These are phyloP conservation scores for Melospiza melodia DNA, from an alignment of 2,113 vertebrate genomes.

Conservation along the genomic window DNA sequence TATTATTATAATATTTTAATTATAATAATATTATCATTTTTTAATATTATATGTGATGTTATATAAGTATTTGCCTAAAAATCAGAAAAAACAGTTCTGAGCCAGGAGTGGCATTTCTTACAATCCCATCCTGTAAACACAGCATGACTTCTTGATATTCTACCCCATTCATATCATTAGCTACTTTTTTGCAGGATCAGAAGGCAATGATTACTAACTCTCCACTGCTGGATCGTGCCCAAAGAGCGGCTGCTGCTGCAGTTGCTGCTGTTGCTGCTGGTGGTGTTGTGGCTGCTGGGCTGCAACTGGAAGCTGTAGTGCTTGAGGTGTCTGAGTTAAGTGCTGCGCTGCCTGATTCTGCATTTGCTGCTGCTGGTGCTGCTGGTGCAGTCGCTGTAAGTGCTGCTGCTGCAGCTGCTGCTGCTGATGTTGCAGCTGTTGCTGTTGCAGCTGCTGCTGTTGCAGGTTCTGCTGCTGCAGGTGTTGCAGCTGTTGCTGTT, in stretches of 20 bases:
- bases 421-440: constrained; percentile 75
- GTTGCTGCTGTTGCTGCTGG: constrained; percentile 67
- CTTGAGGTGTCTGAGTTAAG: constrained; percentile 64
- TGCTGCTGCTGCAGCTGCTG: constrained; percentile 81
- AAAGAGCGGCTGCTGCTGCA: constrained; percentile 84
- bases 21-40: too few species aligned
- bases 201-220: constrained; percentile 79
- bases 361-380: constrained; percentile 75
- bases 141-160: neutral
- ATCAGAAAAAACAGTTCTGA: neutral
- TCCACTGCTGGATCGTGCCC: constrained; percentile 91
- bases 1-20: too few species aligned
- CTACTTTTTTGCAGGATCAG: neutral
- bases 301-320: constrained; percentile 77
- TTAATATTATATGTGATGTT: neutral
- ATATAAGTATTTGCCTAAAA: neutral
- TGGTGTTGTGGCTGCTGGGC: constrained; percentile 75
- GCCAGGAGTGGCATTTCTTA: neutral
- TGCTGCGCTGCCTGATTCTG: constrained; percentile 69
- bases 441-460: constrained; percentile 75
- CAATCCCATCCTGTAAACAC: neutral
- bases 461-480: constrained; percentile 80
- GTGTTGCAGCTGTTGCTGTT: constrained; percentile 78
- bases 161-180: neutral
- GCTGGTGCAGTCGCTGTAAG: constrained; percentile 71